Conservation (phyloP, 2,888 invertebrate species). For the Alloscopus bannaensis region DNA sequence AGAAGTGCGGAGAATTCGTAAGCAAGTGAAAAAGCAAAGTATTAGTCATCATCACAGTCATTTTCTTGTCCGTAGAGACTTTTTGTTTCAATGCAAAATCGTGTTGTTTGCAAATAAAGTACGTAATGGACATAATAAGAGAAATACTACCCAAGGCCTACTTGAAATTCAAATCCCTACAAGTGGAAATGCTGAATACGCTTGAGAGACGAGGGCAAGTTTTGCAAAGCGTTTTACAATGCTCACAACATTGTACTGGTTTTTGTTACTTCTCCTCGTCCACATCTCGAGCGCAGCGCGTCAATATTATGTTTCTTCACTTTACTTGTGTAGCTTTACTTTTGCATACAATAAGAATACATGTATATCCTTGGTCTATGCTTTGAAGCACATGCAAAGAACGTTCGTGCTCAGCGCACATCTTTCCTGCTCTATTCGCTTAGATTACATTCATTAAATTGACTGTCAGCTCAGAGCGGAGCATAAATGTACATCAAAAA, state of each 20-base stretch:
- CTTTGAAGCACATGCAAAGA: too few species aligned
- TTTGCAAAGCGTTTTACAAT: conserved; percentile 11
- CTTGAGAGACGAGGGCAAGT: conserved; percentile 3
- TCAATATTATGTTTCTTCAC: too few species aligned
- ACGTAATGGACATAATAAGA: conserved; percentile 34
- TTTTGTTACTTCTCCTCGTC: too few species aligned
- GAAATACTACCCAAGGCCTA: conserved; percentile 12
- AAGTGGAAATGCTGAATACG: too few species aligned
- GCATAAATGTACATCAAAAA: conserved; percentile 22
- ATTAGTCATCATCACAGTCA: not conserved
- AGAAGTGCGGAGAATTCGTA: too few species aligned
- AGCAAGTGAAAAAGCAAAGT: not conserved
- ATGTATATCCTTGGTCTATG: too few species aligned
- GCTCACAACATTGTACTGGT: too few species aligned
- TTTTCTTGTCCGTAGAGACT: not conserved
- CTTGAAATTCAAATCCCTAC: conserved; percentile 21
- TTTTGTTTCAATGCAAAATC: conserved; percentile 16
- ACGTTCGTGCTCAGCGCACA: not conserved
- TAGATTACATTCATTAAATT: conserved; percentile 33
- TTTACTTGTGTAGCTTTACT: too few species aligned
- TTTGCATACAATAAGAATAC: too few species aligned
- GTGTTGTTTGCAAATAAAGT: conserved; percentile 27
- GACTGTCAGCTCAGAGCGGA: conserved; percentile 30
- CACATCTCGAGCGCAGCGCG: too few species aligned
- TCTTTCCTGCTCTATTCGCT: conserved; percentile 3